A percentile compares a stretch with the other conserved stretches of the same genome.
Conservation (phyloP, 2,888 invertebrate genomes). For the Eulithis testata region DNA sequence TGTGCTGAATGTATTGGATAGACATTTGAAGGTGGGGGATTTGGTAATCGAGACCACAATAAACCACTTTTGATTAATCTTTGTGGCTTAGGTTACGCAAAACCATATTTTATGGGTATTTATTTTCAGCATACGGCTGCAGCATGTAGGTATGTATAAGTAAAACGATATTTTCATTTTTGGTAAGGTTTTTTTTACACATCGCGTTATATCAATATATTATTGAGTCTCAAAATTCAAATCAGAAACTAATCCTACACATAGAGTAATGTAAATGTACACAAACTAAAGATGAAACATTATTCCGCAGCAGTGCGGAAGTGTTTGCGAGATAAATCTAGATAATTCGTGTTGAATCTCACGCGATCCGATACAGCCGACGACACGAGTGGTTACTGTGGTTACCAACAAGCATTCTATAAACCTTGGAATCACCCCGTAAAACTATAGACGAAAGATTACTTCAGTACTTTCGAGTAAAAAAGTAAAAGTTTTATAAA, state of each 20-base stretch:
- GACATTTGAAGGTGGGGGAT: not conserved
- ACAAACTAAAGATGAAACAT: constrained; percentile 25
- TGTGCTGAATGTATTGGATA: not conserved
- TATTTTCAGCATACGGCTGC: too few species aligned
- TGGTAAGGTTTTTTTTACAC: too few species aligned
- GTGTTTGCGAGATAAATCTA: constrained; percentile 28
- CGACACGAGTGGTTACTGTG: constrained; percentile 5
- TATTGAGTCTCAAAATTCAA: too few species aligned
- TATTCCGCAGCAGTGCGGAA: constrained; percentile 13
- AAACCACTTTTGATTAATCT: not conserved
- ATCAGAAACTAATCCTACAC: too few species aligned
- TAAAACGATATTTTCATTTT: too few species aligned
- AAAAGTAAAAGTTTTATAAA: too few species aligned
- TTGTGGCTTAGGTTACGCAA: too few species aligned
- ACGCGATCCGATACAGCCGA: constrained; percentile 16
- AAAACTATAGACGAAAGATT: not conserved
- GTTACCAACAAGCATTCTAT: not conserved
- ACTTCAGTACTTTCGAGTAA: too few species aligned
- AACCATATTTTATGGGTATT: too few species aligned
- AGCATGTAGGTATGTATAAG: too few species aligned
- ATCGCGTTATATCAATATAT: too few species aligned
- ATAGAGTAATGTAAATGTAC: constrained; percentile 5
- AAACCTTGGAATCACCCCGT: not conserved
- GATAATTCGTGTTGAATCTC: constrained; percentile 22
- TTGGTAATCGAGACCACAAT: constrained; percentile 12